These are phyloP conservation scores for Penelope pileata DNA, from an alignment of 2,113 vertebrate species.

Conservation along the genomic window DNA sequence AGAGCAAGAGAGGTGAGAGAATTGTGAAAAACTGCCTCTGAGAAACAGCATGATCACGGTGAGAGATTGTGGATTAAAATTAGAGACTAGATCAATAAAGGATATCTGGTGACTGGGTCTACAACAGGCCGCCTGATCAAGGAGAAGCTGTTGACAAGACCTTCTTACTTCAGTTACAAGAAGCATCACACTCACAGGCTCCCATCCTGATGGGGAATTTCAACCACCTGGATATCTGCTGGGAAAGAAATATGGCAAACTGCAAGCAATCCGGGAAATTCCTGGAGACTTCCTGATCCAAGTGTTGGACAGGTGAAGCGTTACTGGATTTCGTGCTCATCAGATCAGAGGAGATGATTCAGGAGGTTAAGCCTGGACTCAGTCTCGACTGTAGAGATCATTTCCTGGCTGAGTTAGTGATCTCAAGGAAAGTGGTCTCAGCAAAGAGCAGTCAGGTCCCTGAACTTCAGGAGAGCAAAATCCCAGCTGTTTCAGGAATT, in stretches of 20 bases:
- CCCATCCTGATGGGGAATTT: no score
- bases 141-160: no score
- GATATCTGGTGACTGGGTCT: neutral
- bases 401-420: neutral
- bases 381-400: neutral
- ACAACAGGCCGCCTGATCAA: no score
- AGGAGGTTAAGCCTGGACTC: neutral
- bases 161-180: no score
- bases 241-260: no score
- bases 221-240: no score
- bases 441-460: neutral
- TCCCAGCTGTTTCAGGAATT: neutral
- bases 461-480: neutral
- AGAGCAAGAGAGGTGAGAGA: neutral
- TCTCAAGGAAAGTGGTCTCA: neutral
- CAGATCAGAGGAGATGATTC: neutral
- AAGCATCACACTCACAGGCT: no score
- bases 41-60: neutral
- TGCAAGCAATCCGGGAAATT: no score
- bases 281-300: neutral
- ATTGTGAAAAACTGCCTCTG: neutral
- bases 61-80: neutral
- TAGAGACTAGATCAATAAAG: neutral
- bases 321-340: neutral
- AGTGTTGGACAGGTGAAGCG: neutral